Evolutionary conservation across 1,140 invertebrate genomes (phyloP), one percentile per base, ranked within the genome.

Genomic region (Platyura marginata): DNA sequence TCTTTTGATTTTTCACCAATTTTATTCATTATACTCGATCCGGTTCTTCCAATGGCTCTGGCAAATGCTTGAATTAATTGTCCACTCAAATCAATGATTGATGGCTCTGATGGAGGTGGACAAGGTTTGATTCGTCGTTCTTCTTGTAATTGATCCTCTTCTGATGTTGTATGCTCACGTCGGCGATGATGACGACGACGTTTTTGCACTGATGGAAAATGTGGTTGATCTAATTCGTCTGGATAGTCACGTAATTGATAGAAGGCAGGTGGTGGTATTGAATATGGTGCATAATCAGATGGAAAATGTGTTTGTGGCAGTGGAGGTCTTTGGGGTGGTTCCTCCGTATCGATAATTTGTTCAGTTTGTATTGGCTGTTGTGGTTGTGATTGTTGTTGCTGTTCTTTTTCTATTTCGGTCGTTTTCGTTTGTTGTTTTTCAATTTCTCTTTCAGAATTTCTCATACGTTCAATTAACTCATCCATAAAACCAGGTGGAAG

Each of bases 41-140:
- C 62, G 9, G 74, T 68, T 46, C 68, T 70, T n/a, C 70, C 69
- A 11, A 75, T 65, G 15, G 72, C 70, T 19, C 68, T 56, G 23
- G 74, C 68, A 44, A 80, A 74, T 3, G 75, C 79, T 16, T 71
- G 56, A 10, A 77, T 49, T 41, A 83, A 68, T 51, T 81, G 76
- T 1, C 66, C 63, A 8, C 75, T 71, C 13, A 77, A 67, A 47
- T 81, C 74, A 2, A 64, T 60, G 42, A 77, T 70, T 3, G 69
- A 70, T 61, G n/a, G 59, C 44, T 54, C 59, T 48, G 39, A 59
- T 41, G 46, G 62, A 49, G 45, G 62, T 33, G 43, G 64, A 52
- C 47, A 59, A 48, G 41, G 62, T 48, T 47, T 61, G 47, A 43
- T 68, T 54, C 36, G 63, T 52, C 25, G 70, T 18, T 54, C 54